Base-by-base conservation (phyloP, 2,113 vertebrate species). In the Pseudorectes ferrugineus region DNA sequence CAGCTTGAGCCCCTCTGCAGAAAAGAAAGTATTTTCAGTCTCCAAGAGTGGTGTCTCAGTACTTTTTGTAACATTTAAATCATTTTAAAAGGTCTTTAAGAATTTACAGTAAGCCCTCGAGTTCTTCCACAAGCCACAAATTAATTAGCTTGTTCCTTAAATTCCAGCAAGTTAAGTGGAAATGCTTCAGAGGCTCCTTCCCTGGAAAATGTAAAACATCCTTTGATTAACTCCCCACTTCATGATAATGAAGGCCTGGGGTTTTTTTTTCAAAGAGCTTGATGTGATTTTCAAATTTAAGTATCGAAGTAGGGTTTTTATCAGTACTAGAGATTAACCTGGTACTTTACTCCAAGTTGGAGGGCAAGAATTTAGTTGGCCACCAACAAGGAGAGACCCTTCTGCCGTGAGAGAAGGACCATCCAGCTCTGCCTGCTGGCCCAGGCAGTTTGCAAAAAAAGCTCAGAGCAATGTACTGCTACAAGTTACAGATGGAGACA, bases 91-190 rank as follows among this genome's bases (percentile, higher is more conserved):
- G 36, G n/a, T 90, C 82, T 92, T 95, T 63, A 93, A 83, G 75
- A 89, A 86, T 80, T 93, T 95, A 77, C 36, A 68, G 75, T 49
- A 86, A 95, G 55, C 40, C 78, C 85, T 94, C 24, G 18, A 70
- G 55, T 90, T 89, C 79, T 93, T 92, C 82, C 54, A 93, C 63
- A 70, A 87, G 78, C 55, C 89, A 96, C 75, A 93, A 73, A 95
- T 94, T 93, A 96, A 97, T 96, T 94, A 93, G 43, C 31, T 94
- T 23, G 42, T 74, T 88, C 40, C 82, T 93, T 88, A 94, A 92
- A 79, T 88, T 95, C 67, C 59, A 93, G 43, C 75, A 92, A 90
- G 85, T 72, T 88, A 89, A 93, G 75, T 93, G 82, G 87, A 92
- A 95, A 63, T 38, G 43, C 75, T 95, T 90, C 72, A 90, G 93